Base-by-base conservation (phyloP, 2,888 invertebrate species). In the Cordilura impudica region DNA sequence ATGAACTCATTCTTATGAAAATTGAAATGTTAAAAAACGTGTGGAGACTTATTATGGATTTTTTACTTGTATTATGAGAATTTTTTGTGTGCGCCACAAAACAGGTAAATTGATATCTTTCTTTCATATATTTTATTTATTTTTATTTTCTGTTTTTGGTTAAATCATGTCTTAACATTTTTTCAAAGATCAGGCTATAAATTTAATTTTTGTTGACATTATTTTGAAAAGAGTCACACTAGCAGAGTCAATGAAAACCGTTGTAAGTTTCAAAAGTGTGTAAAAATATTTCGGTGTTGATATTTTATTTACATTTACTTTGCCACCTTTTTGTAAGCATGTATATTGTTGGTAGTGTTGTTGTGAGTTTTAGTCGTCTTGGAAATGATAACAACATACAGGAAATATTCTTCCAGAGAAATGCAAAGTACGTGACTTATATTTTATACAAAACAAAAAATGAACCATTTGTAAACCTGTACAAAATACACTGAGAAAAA, bases 11-110 rank as follows among this genome's bases (percentile, higher is more conserved):
- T 78, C 70, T 39, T 35, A 53, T 26, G 79, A 79, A 79, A 75
- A 79, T 75, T 75, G 75, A 79, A 79, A 75, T 79, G 79, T 56
- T 74, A 65, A 65, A 75, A 79, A 79, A 79, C 79, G 79, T 79
- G 75, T 75, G 67, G 71, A 79, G 75, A 79, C 75, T 76, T 29
- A 35, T 61, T 75, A 60, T 66, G 66, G 39, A 21, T 19, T 47
- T 49, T 47, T 47, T 35, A 35, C 39, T 54, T 12, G 29, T 23
- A 4, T 58, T 39, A 29, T 63, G 47, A 63, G 75, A 69, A 49
- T 54, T 76, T 54, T 16, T 67, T 47, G 23, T 43, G 21, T 16
- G 39, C 4, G 6, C n/a, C n/a, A n/a, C n/a, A 10, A 51, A 60
- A 67, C 67, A 67, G 74, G 67, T 74, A 58, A 74, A 45, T 53